Base-by-base conservation (phyloP, 2,113 vertebrate genomes). In the Ursus arctos region DNA sequence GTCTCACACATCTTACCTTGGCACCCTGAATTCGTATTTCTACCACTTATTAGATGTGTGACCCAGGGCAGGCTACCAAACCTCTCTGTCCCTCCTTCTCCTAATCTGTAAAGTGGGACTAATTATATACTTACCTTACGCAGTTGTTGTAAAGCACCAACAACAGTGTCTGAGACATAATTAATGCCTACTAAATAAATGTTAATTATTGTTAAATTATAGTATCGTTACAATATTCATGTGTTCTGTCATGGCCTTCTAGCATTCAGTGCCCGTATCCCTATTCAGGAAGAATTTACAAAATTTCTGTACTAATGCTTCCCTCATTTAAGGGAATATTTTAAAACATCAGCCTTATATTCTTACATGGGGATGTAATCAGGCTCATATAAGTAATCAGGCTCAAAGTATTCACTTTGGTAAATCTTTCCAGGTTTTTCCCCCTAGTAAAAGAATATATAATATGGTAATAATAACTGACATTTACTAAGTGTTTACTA, bases 241-340 rank as follows among this genome's bases (percentile, higher is more conserved):
- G 28, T 83, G 14, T 94, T 88, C 91, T 94, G 1, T 74, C 31
- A 43, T 90, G 69, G 49, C 3, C 36, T 21, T 92, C 47, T 95
- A 85, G 15, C 88, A 63, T 94, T 86, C 61, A 69, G 19, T 94
- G 7, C 47, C 36, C 82, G 3, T 87, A 28, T 95, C 43, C 71
- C 12, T 91, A 63, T 87, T 97, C 28, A 92, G 87, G 15, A 94
- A 94, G 43, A 96, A 59, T 74, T 97, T 83, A 74, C n/a, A 90
- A 67, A 88, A 79, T 90, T 53, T 77, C 33, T 87, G 2, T 24
- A 53, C 24, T 71, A 74, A 67, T 85, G 47, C 2, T 90, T 95
- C 26, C 7, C 49, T 84, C 61, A 89, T 59, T 82, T 97, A 86
- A 96, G 26, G 69, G 47, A 92, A 43, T 94, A 81, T 95, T 85